These are phyloP conservation scores for Philaenus spumarius DNA, from an alignment of 1,140 invertebrate species.

Conservation along the genomic window DNA sequence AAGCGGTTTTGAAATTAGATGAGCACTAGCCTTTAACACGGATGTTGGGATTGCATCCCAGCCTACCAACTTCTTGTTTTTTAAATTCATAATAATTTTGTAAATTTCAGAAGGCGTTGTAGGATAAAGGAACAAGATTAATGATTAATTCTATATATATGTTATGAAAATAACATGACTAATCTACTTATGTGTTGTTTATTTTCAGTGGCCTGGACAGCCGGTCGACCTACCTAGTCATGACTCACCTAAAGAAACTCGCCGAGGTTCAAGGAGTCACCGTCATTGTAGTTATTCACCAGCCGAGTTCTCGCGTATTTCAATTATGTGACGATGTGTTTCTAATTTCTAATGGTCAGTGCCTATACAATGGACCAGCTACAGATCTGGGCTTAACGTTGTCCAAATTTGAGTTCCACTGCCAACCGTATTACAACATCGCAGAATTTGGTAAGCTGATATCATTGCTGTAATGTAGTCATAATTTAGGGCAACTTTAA, in stretches of 20 bases:
- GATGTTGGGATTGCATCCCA: no score
- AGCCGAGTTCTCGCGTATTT: constrained; percentile 80
- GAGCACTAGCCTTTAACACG: no score
- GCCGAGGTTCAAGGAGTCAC: constrained; percentile 66
- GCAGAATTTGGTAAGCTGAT: constrained; percentile 54
- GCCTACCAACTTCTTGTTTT: no score
- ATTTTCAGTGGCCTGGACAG: constrained; percentile 70
- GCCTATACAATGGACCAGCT: constrained; percentile 51
- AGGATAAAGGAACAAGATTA: no score
- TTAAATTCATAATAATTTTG: no score
- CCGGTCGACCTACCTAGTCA: constrained; percentile 58
- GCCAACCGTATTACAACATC: constrained; percentile 60
- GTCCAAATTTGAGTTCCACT: constrained; percentile 45
- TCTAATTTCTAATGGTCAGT: constrained; percentile 49
- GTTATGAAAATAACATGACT: no score
- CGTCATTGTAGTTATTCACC: constrained; percentile 81
- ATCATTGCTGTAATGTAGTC: no score
- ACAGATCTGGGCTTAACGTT: constrained; percentile 46
- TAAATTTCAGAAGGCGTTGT: no score
- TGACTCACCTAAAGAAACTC: constrained; percentile 56
- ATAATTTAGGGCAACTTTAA: no score
- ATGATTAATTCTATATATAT: no score
- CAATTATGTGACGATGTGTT: constrained; percentile 56
- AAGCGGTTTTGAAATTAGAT: no score
- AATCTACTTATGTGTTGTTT: no score